Base-by-base conservation (phyloP, 2,113 vertebrate species). In the Aegypius monachus region DNA sequence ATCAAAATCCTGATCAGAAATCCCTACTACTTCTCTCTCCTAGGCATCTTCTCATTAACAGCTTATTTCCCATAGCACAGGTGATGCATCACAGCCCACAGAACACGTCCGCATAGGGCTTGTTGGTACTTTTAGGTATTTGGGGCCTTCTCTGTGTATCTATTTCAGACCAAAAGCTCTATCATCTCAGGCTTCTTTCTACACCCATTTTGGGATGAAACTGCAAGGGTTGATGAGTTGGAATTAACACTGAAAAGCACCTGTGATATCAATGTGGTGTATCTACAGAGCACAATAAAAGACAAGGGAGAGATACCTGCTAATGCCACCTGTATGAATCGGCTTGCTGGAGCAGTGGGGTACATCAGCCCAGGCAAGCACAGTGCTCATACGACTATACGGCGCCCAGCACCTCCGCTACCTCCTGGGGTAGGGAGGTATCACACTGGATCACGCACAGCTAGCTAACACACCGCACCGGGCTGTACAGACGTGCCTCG, bases 1-100 rank as follows among this genome's bases (percentile, higher is more conserved):
- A 95, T 82, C 77, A 96, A 97, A 97, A 91, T 94, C 91, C 82
- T 89, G 56, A 86, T 84, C 89, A 92, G 95, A 97, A 97, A 97
- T 88, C 93, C 75, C 63, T 78, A 80, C 94, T 66, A 70, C 42
- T 78, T 81, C 68, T 86, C 65, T 94, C 93, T 97, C 59, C 20
- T 16, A 50, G 42, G 55, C 91, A 90, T 53, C 34, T 93, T 63
- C 75, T 72, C 42, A 75, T 82, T 67, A 82, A 45, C 26, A 5
- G 42, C 32, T 88, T 81, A 34, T 88, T 96, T 96, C 52, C 89
- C 90, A 92, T 10, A 81, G 72, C 95, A 95, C 52, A 81, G 74
- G 88, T 67, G 48, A 61, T 36, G 56, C 29, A 34, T 36, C 66
- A 93, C 48, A 94, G 53, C 62, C 53, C 63, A 72, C 16, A 77